Evolutionary conservation across 2,113 vertebrate genomes (phyloP), one percentile per base, ranked within the genome.

Genomic region (Epinephelus cyanopodus): DNA sequence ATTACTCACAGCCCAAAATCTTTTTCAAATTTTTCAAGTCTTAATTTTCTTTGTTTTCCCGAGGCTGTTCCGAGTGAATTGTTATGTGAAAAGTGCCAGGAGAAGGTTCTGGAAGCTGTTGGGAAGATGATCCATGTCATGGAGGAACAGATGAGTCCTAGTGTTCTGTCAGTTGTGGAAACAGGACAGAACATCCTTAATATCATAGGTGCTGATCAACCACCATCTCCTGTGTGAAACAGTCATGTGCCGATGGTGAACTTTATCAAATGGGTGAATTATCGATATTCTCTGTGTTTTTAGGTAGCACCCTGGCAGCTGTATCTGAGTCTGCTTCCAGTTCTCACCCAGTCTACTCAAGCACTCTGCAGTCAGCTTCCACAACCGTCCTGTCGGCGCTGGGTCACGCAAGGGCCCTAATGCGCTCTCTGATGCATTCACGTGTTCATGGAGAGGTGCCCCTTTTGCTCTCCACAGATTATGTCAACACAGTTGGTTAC

Each of bases 51-150:
- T 0, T 80, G 45, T 65, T 74, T 52, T 83, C 67, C 64, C 21
- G 10, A 96, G 96, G 94, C 90, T 21, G 77, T 92, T 68, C 89
- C 94, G 0, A 52, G 77, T 50, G 94, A 95, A 72, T 15, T 95
- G 64, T 74, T 76, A 0, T 87, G 91, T 81, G 71, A 52, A 17
- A 74, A 68, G 60, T 94, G 94, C 64, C 92, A 87, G 62, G 66
- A 87, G 23, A 84, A 81, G 47, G 86, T 95, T 68, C 75, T 96
- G 68, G 87, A 94, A 37, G 78, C 90, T 27, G 90, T 91, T 14
- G 77, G 75, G 48, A 94, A 88, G 89, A 96, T 96, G 95, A 95
- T 96, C 78, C 65, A 81, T 19, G 80, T 96, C 3, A 89, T 96
- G 27, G 77, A 92, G 48, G 84, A 89, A 47, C 81, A 94, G 79